Conservation (phyloP, 1,140 invertebrate species). For the Radopholus similis region DNA sequence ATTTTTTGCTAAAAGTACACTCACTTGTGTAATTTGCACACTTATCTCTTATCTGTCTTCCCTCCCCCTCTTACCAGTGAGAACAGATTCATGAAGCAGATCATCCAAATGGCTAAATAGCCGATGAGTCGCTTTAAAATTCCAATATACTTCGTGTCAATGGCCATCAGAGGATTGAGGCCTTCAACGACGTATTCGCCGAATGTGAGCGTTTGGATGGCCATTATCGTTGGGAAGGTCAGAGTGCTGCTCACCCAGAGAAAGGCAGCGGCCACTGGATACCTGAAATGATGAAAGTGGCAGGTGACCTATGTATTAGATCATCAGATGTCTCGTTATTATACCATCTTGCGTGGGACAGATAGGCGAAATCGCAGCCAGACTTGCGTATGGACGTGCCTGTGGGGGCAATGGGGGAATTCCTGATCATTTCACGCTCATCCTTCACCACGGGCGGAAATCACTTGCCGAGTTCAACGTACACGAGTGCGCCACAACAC, state of each 20-base stretch:
- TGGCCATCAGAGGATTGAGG: background rate
- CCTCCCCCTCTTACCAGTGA: conserved; percentile 3
- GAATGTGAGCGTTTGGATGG: conserved; percentile 50
- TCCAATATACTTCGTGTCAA: background rate
- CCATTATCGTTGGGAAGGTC: conserved; percentile 50
- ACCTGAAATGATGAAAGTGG: conserved; percentile 29
- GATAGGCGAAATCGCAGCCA: conserved; percentile 56
- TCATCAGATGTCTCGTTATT: conserved; percentile 2
- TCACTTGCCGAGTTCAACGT: conserved; percentile 41
- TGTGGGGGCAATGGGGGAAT: conserved; percentile 24
- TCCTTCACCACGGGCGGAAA: background rate
- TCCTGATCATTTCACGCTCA: background rate
- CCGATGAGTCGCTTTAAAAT: conserved; percentile 35
- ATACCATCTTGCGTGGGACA: conserved; percentile 48
- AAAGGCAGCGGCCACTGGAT: conserved; percentile 52
- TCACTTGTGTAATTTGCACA: background rate
- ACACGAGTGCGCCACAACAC: conserved; percentile 51
- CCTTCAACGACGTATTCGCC: conserved; percentile 52
- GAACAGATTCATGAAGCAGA: conserved; percentile 35
- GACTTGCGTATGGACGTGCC: conserved; percentile 51
- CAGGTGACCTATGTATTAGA: conserved; percentile 15
- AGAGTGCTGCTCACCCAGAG: conserved; percentile 46
- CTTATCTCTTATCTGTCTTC: background rate
- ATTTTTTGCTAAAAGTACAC: conserved; percentile 13
- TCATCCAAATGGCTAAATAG: conserved; percentile 39